Percentiles rank a stretch among this genome's conserved stretches.
phyloP scores from a whole-genome alignment of 1,140 invertebrate species.

The Physella acuta region DNA sequence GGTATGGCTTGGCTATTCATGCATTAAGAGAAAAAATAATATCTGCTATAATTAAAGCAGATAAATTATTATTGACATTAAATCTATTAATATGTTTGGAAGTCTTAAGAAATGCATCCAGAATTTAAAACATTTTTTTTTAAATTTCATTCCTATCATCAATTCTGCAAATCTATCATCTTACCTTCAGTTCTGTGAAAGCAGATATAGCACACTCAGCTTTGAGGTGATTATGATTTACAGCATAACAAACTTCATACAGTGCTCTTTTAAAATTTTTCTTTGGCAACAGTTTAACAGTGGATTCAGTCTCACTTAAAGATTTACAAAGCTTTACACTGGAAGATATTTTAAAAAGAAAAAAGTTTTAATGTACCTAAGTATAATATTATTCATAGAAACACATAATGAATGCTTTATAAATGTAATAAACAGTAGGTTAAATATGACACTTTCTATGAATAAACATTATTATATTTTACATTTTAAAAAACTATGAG shows the following conservation, averaged over 20 bases:
- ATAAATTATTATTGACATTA: too few relatives aligned
- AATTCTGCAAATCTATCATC: background rate
- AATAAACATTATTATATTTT: background rate
- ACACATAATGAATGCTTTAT: too few relatives aligned
- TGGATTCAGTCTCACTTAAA: slow-evolving; percentile 63
- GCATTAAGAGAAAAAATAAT: too few relatives aligned
- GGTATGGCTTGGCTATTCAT: too few relatives aligned
- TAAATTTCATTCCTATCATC: background rate
- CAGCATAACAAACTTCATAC: slow-evolving; percentile 52
- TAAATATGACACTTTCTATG: background rate
- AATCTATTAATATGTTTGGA: too few relatives aligned
- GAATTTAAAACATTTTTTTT: background rate
- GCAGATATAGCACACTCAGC: slow-evolving; percentile 45
- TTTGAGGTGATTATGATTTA: slow-evolving; percentile 51
- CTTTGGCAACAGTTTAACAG: slow-evolving; percentile 29
- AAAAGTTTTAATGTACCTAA: background rate
- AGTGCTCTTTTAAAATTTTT: slow-evolving; percentile 45
- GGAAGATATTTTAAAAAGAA: slow-evolving; percentile 55
- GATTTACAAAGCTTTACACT: slow-evolving; percentile 74
- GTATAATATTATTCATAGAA: background rate
- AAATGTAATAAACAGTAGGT: too few relatives aligned
- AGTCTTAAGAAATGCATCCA: too few relatives aligned
- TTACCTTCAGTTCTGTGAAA: slow-evolving; percentile 52
- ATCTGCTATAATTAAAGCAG: too few relatives aligned
- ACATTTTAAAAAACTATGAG: too few relatives aligned